Percentiles rank a stretch among this genome's conserved stretches.
phyloP scores from a whole-genome alignment of 2,797 vertebrate genomes.

The Enteromius thamalakanensis region DNA sequence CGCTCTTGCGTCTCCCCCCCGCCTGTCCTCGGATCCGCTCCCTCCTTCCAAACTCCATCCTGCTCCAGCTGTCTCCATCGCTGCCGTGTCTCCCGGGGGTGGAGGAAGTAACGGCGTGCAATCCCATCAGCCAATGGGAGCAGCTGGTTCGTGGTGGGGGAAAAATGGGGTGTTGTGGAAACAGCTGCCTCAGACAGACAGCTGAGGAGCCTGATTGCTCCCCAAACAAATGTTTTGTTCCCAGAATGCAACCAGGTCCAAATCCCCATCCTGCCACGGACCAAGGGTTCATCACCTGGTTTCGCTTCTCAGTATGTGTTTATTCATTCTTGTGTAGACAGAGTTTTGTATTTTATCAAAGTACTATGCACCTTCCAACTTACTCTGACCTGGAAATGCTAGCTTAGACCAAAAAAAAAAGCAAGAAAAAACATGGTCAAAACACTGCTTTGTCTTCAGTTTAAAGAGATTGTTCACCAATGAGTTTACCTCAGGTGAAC shows the following conservation, averaged over 20 bases:
- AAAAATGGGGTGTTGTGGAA: conserved; percentile 24
- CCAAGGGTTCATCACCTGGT: background rate
- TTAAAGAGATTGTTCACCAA: background rate
- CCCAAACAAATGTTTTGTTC: conserved; percentile 56
- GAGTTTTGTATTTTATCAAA: background rate
- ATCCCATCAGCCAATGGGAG: conserved; percentile 43
- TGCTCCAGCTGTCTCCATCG: conserved; percentile 50
- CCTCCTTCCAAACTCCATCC: conserved; percentile 26
- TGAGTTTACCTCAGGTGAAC: no score
- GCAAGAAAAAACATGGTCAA: no score
- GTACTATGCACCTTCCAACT: background rate
- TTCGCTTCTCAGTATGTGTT: background rate
- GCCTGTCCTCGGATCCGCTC: conserved; percentile 19
- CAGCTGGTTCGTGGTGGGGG: background rate
- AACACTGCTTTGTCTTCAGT: background rate
- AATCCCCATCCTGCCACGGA: conserved; percentile 43
- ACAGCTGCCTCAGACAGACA: conserved; percentile 61
- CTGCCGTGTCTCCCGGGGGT: conserved; percentile 28
- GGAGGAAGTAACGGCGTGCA: conserved; percentile 15
- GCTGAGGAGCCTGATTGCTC: conserved; percentile 44
- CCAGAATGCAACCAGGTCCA: conserved; percentile 40
- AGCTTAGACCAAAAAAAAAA: background rate
- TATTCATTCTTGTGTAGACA: conserved; percentile 6
- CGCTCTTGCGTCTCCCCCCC: conserved; percentile 1
- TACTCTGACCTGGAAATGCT: background rate